Evolutionary conservation across 2,888 invertebrate genomes (phyloP), one percentile per base, ranked within the genome.

Genomic region (Capitulum mitella): DNA sequence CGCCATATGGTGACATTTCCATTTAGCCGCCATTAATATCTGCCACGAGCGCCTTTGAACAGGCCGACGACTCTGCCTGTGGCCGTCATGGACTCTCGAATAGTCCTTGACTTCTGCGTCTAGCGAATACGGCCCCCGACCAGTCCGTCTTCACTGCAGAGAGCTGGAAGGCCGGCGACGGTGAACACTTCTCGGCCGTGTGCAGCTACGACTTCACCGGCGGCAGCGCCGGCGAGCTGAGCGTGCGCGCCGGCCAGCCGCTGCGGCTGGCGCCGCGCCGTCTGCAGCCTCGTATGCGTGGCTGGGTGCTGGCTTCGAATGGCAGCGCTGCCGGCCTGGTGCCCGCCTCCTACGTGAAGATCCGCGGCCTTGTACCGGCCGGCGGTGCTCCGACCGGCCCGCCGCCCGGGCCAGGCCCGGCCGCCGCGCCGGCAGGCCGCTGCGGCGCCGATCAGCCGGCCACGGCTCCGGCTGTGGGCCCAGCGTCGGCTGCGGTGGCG

Each of bases 181-280:
- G 85, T 8, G 87, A 87, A 61, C 88, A 88, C 84, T 88, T 87
- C 84, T 83, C 86, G 16, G 87, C 86, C 16, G 83, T 84, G 78
- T 93, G 91, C 3, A 87, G 91, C 29, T 92, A 92, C 85, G 91
- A 92, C 84, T 97, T 95, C 86, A 88, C 89, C 79, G 92, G 92
- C 0, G 88, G 89, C 1, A 83, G 84, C 64, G 89, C 89, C 26
- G 89, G 90, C 0, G 98, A 98, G 86, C 85, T 98, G 48, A 90
- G 90, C 81, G 89, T 98, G 84, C 87, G 88, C 81, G 88, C 90
- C 78, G 94, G 94, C 81, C 93, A 96, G 84, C 89, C 89, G 54
- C 86, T 98, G 12, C 88, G 90, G 79, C 87, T 98, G 19, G 97
- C 97, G 0, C 97, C 97, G 0, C 89, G 91, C 84, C 91, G 92